Evolutionary conservation across 2,113 vertebrate genomes (phyloP).

Genomic region (Campylomormyrus tamandua): DNA sequence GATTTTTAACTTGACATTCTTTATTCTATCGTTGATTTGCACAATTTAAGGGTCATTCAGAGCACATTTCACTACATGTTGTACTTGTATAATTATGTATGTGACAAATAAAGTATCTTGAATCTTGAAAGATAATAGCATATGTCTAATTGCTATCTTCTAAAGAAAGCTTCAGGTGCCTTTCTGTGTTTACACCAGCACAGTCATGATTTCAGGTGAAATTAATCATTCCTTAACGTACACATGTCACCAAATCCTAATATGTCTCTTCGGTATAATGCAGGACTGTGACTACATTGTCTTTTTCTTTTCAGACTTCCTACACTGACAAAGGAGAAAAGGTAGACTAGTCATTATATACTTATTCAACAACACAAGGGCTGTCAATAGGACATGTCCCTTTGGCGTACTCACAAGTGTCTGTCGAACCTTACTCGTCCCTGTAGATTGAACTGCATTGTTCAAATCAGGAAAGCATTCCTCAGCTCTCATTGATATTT

Average conservation of each 20-base stretch:
- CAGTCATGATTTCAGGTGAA: not conserved
- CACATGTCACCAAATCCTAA: not conserved
- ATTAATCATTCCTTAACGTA: not conserved
- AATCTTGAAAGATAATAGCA: not conserved
- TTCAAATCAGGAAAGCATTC: not conserved
- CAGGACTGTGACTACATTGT: not conserved
- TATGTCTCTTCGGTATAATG: not conserved
- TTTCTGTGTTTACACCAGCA: not conserved
- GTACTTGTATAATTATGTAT: too few relatives aligned
- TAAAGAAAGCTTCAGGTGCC: not conserved
- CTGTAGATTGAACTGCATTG: not conserved
- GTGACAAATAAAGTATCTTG: too few relatives aligned
- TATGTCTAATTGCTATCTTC: not conserved
- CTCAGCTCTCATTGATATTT: not conserved
- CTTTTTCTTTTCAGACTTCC: conserved; percentile 54
- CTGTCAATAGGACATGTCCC: not conserved
- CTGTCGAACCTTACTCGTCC: not conserved
- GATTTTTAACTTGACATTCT: too few relatives aligned
- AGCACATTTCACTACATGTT: too few relatives aligned
- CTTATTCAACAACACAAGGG: not conserved
- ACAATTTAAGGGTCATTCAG: too few relatives aligned
- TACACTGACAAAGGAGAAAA: conserved; percentile 77
- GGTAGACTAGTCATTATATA: conserved; percentile 45
- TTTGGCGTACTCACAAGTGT: not conserved
- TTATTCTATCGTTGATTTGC: too few relatives aligned